A percentile compares a stretch with the other conserved stretches of the same genome.
Conservation (phyloP, 2,888 invertebrate species). For the Cantharis nigra region DNA sequence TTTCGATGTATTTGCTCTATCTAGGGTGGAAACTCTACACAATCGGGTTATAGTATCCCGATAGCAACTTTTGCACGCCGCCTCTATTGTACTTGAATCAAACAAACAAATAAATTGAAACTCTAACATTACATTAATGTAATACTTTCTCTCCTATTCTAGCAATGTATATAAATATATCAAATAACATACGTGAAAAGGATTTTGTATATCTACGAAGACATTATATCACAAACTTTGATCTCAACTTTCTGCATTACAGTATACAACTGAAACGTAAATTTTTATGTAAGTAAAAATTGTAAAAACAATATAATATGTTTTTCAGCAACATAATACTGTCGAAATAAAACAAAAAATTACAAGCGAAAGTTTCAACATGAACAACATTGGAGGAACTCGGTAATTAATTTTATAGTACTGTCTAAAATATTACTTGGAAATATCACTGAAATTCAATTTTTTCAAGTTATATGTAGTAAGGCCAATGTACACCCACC, state of each 20-base stretch:
- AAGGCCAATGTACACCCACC: too few relatives aligned
- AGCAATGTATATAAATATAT: neutral
- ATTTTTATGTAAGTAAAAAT: neutral
- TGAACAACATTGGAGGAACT: neutral
- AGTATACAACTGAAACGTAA: neutral
- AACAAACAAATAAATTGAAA: slow-evolving; percentile 20
- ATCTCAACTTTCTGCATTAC: neutral
- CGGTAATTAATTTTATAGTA: neutral
- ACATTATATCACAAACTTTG: neutral
- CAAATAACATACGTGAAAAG: neutral
- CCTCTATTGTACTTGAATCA: slow-evolving; percentile 9
- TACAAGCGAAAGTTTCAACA: neutral
- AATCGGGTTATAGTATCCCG: slow-evolving; percentile 23
- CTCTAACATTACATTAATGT: slow-evolving; percentile 1
- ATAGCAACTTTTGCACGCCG: slow-evolving; percentile 23
- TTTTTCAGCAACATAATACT: neutral
- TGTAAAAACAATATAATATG: neutral
- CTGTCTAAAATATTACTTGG: neutral
- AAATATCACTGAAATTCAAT: neutral
- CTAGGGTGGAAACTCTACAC: slow-evolving; percentile 24
- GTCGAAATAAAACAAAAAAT: neutral
- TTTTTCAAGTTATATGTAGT: neutral
- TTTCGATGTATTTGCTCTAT: slow-evolving; percentile 28
- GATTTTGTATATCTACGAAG: neutral
- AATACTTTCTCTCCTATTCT: neutral